phyloP scores from a whole-genome alignment of 1,140 invertebrate species.

The Drosophila kikkawai region DNA sequence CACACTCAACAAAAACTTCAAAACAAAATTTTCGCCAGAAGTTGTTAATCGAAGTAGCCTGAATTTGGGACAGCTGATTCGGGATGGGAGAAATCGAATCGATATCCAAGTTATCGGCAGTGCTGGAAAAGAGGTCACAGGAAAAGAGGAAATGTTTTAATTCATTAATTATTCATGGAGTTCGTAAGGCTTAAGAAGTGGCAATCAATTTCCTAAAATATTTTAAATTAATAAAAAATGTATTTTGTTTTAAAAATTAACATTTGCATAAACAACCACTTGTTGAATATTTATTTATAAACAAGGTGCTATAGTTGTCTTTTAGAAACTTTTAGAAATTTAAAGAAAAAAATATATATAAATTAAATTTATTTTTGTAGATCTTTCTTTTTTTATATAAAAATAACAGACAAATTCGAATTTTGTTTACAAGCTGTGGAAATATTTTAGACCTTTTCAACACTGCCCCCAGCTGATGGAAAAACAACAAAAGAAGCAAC shows the following conservation, averaged over 20 bases:
- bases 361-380: neutral
- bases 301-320: neutral
- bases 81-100: constrained; percentile 12
- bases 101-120: constrained; percentile 20
- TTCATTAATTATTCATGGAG: neutral
- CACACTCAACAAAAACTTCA: constrained; percentile 27
- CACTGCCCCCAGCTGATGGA: constrained; percentile 22
- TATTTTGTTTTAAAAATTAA: no score
- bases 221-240: no score
- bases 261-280: neutral
- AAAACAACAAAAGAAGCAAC: neutral
- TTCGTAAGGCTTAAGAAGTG: neutral
- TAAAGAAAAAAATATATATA: neutral
- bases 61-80: constrained; percentile 35
- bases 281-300: neutral
- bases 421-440: neutral
- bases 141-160: neutral
- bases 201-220: no score
- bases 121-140: constrained; percentile 5
- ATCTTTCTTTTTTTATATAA: neutral
- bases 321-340: no score
- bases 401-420: constrained; percentile 3
- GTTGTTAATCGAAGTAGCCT: constrained; percentile 42
- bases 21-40: constrained; percentile 38
- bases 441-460: neutral